Percentiles rank a stretch among this genome's conserved stretches.
Conservation (phyloP, 1,140 invertebrate species). For the Forficula auricularia region DNA sequence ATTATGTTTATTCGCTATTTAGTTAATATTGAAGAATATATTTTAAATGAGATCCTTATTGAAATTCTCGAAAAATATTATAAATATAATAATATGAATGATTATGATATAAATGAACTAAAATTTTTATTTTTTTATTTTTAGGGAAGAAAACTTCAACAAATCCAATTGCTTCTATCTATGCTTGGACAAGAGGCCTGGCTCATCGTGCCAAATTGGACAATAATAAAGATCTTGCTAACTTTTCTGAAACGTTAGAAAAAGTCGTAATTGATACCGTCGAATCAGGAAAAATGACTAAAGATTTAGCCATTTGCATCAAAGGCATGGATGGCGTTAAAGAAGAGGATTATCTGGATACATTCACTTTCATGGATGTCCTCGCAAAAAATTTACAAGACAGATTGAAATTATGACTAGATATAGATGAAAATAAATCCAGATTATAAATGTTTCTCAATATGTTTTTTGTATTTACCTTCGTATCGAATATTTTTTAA, state of each 20-base stretch:
- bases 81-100: no score
- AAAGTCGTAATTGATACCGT: constrained; percentile 86
- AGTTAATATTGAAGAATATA: no score
- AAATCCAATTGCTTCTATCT: constrained; percentile 96
- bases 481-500: no score
- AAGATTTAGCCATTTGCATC: constrained; percentile 95
- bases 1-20: no score
- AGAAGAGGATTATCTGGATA: constrained; percentile 82
- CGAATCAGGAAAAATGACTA: constrained; percentile 90
- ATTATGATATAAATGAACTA: no score
- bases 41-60: no score
- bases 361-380: constrained; percentile 94
- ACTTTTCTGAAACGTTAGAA: constrained; percentile 72
- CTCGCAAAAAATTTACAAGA: constrained; percentile 79
- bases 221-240: constrained; percentile 52
- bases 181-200: constrained; percentile 89
- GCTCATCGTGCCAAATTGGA: constrained; percentile 86
- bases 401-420: constrained; percentile 32
- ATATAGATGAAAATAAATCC: neutral
- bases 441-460: no score
- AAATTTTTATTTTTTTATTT: no score
- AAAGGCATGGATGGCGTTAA: constrained; percentile 76
- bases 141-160: constrained; percentile 89
- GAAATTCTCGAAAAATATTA: no score
- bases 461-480: no score